A percentile compares a stretch with the other conserved stretches of the same genome.
These are phyloP conservation scores for Hesperia comma DNA, from an alignment of 2,888 invertebrate genomes.

Conservation along the genomic window DNA sequence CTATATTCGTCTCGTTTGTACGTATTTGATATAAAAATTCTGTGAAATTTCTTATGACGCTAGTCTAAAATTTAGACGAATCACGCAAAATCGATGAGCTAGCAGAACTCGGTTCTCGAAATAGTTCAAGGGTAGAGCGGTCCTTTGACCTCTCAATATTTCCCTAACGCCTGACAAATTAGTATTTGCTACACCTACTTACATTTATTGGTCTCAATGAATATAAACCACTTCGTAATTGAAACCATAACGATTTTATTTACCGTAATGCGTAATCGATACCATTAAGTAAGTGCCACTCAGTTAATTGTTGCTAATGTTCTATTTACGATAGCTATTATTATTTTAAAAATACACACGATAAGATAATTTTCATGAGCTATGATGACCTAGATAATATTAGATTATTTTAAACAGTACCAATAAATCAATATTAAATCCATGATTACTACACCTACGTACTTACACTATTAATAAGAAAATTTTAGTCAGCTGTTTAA, in stretches of 20 bases:
- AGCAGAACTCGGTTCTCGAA: slow-evolving; percentile 29
- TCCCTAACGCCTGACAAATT: slow-evolving; percentile 34
- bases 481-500: neutral
- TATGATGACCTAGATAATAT: slow-evolving; percentile 29
- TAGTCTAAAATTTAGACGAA: slow-evolving; percentile 4
- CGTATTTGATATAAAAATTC: too few species aligned
- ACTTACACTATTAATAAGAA: neutral
- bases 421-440: too few species aligned
- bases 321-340: slow-evolving; percentile 23
- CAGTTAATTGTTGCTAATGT: slow-evolving; percentile 28
- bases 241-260: slow-evolving; percentile 24
- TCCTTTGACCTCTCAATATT: slow-evolving; percentile 62
- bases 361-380: slow-evolving; percentile 42
- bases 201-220: neutral
- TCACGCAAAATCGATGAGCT: slow-evolving; percentile 30
- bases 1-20: too few species aligned
- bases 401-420: slow-evolving; percentile 7
- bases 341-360: slow-evolving; percentile 24
- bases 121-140: slow-evolving; percentile 65
- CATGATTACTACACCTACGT: too few species aligned
- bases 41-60: slow-evolving; percentile 4
- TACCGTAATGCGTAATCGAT: slow-evolving; percentile 23
- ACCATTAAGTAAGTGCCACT: slow-evolving; percentile 30
- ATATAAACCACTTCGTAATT: slow-evolving; percentile 3
- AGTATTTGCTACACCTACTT: neutral